A percentile compares a stretch with the other conserved stretches of the same genome.
These are phyloP conservation scores for Fratercula arctica DNA, from an alignment of 2,797 vertebrate genomes.

Conservation along the genomic window DNA sequence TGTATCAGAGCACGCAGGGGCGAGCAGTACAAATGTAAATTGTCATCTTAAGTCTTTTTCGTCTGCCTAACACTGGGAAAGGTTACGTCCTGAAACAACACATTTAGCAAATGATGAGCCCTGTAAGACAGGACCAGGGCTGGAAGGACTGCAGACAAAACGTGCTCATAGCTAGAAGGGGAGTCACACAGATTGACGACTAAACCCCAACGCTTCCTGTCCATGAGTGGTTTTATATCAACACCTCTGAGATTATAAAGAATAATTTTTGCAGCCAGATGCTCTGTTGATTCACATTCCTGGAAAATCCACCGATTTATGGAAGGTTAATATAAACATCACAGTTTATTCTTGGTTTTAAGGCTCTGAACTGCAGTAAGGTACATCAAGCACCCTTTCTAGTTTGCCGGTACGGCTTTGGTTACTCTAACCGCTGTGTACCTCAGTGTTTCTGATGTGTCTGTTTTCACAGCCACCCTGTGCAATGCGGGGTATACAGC, in stretches of 20 bases:
- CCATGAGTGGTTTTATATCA: not conserved
- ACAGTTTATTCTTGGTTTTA: not conserved
- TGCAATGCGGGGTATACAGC: not conserved
- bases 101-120: not conserved
- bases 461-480: not conserved
- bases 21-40: conserved; percentile 24
- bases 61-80: not conserved
- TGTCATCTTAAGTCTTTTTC: not conserved
- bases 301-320: not conserved
- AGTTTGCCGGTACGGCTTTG: not conserved
- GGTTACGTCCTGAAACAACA: conserved; percentile 20
- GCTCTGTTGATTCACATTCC: not conserved
- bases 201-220: not conserved
- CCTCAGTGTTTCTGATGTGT: not conserved
- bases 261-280: conserved; percentile 25
- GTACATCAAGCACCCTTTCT: not conserved
- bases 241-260: not conserved
- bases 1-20: not conserved
- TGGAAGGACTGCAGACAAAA: not conserved
- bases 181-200: not conserved
- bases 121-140: not conserved
- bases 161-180: not conserved
- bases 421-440: not conserved
- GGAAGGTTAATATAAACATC: not conserved
- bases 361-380: not conserved